Base-by-base conservation (phyloP, 2,113 vertebrate species). In the Colistium nudipinnis region DNA sequence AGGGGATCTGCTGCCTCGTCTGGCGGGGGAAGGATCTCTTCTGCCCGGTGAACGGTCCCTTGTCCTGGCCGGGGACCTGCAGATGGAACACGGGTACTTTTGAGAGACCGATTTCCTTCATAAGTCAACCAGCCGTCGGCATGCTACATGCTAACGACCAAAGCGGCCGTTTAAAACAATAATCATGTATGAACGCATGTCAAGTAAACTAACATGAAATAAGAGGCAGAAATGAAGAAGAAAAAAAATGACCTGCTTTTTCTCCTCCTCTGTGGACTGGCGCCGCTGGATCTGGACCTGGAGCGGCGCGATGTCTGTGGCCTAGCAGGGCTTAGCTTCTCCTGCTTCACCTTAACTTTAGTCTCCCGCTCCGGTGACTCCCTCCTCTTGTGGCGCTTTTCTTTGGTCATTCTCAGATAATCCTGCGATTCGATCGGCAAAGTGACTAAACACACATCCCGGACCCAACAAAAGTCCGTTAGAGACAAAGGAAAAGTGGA, bases 1-100 rank as follows among this genome's bases (percentile, higher is more conserved):
- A 16, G 95, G 95, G 4, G 96, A 95, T 62, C 93, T 91, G 87
- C 95, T 96, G 36, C 76, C 69, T 74, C 93, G 85, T 74, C 92
- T 85, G 17, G 84, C 84, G 1, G 94, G 92, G 10, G 94, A 91
- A 4, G 88, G 86, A 39, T 81, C 94, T 83, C 89, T 95, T 83
- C 91, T 92, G 61, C 65, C 92, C 2, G 94, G 91, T 0, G 94
- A 94, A 48, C 90, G 92, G 36, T 89, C 95, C 83, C 90, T 95
- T 49, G 91, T 89, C 76, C 93, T 94, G 11, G 74, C 74, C 1
- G 95, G 94, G 8, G 96, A 97, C 71, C 96, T 97, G 66, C 24
- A 74, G 13, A 10, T 69, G 45, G 0, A 74, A 30, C n/a, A 54
- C 11, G 19, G 43, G 11, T 6, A 41, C 38, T n/a, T 6, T 16